A percentile compares a stretch with the other conserved stretches of the same genome.
phyloP scores from a whole-genome alignment of 2,888 invertebrate species.

The Agonopterix alstromeriana region DNA sequence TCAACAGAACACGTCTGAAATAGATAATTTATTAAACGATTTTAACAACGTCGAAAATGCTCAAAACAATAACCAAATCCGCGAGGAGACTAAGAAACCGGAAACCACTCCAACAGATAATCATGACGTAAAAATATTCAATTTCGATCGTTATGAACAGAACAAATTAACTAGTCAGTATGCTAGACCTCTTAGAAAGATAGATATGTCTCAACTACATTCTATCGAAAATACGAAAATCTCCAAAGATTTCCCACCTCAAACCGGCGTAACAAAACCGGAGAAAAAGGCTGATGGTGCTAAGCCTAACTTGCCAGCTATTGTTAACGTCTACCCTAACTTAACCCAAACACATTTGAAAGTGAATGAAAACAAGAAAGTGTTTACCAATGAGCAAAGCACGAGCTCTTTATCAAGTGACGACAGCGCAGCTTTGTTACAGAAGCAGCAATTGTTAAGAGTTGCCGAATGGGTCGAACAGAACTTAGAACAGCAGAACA shows the following conservation, averaged over 20 bases:
- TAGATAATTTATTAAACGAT: slow-evolving; percentile 58
- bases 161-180: slow-evolving; percentile 51
- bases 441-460: slow-evolving; percentile 80
- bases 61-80: slow-evolving; percentile 39
- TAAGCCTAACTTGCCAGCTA: slow-evolving; percentile 49
- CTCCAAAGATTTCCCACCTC: slow-evolving; percentile 62
- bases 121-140: slow-evolving; percentile 67
- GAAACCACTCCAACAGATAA: slow-evolving; percentile 39
- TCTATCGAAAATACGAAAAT: slow-evolving; percentile 66
- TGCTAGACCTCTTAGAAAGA: slow-evolving; percentile 54
- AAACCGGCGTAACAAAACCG: slow-evolving; percentile 27
- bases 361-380: slow-evolving; percentile 61
- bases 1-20: slow-evolving; percentile 50
- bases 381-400: slow-evolving; percentile 67
- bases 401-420: slow-evolving; percentile 72
- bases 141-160: slow-evolving; percentile 72
- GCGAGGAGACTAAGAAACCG: slow-evolving; percentile 29
- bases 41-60: slow-evolving; percentile 41
- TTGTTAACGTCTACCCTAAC: slow-evolving; percentile 68
- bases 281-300: slow-evolving; percentile 41
- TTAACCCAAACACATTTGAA: slow-evolving; percentile 67
- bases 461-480: slow-evolving; percentile 88
- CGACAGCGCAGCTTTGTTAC: slow-evolving; percentile 72
- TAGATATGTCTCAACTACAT: slow-evolving; percentile 66
- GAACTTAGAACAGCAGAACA: slow-evolving; percentile 73